Evolutionary conservation across 2,797 vertebrate species (phyloP), one percentile per base, ranked within the genome.

Genomic region (Sebastiscus tertius): DNA sequence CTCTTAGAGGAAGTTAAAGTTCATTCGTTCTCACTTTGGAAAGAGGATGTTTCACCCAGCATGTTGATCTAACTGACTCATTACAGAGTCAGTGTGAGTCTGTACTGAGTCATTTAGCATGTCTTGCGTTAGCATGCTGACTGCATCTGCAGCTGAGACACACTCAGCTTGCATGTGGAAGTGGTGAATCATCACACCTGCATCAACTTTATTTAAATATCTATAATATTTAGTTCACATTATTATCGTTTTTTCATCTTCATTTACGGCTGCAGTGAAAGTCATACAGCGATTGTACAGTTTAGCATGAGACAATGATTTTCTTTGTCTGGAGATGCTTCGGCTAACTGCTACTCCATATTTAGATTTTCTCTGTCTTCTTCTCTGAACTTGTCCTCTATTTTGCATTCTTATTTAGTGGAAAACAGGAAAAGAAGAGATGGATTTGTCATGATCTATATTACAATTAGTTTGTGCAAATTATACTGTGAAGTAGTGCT

Each of bases 41-140:
- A 81, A 79, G 72, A 56, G 36, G 77, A 86, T 72, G 55, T 70
- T 12, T 83, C 79, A 80, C 49, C 34, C 65, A 66, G 14, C 9
- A 42, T 65, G 75, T 33, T 31, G 31, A 29, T 81, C 26, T 66
- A 65, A 63, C 36, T 60, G 49, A 56, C 14, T 87, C 65, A 83
- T 78, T 61, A 80, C 63, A 55, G 60, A 75, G 49, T 68, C 52
- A 36, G 16, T 63, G 61, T 82, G 69, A 81, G 60, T 80, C 70
- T 31, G 27, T 36, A 81, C 63, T 88, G 75, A 92, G 66, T 89
- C 77, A 90, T 81, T 66, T 78, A 55, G 75, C 54, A 24, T 63
- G 39, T 62, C 39, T 73, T 63, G 54, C 6, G 8, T 7, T 39
- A 71, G 61, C 36, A 42, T 18, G 58, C 59, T 75, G 75, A 61